Evolutionary conservation across 2,888 invertebrate species (phyloP).

Genomic region (Apamea epomidion): DNA sequence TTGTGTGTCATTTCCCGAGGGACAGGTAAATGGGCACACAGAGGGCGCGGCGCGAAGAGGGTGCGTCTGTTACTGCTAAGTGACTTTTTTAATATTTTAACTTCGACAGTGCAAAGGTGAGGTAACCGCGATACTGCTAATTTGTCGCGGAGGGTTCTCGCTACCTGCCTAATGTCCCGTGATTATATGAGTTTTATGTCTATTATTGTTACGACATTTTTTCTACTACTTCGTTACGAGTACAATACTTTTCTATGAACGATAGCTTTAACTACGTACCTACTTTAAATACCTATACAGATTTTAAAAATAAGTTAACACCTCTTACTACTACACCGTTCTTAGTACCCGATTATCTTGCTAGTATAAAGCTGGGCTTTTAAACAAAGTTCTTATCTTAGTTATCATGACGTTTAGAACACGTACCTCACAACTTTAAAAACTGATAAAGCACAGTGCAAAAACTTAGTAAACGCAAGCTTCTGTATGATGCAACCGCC

Average conservation of each 20-base stretch:
- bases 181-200: conserved; percentile 37
- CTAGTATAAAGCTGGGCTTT: not conserved
- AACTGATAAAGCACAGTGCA: not conserved
- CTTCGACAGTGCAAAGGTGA: conserved; percentile 61
- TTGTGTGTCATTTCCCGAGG: conserved; percentile 57
- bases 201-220: conserved; percentile 34
- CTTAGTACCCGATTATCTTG: not conserved
- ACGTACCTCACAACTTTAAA: not conserved
- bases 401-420: not conserved
- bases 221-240: conserved; percentile 7
- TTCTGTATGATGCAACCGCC: not conserved
- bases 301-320: not conserved
- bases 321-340: not conserved
- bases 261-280: not conserved
- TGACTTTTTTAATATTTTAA: conserved; percentile 67
- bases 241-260: not conserved
- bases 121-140: conserved; percentile 53
- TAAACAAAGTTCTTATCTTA: not conserved
- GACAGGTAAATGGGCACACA: conserved; percentile 58
- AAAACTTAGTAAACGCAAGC: not conserved
- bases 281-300: not conserved
- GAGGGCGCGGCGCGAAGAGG: conserved; percentile 57
- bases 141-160: conserved; percentile 42
- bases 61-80: conserved; percentile 59
- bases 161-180: conserved; percentile 35